A percentile compares a stretch with the other conserved stretches of the same genome.
Evolutionary conservation across 2,888 invertebrate genomes (phyloP).

Genomic region (Nemoura dubitans): DNA sequence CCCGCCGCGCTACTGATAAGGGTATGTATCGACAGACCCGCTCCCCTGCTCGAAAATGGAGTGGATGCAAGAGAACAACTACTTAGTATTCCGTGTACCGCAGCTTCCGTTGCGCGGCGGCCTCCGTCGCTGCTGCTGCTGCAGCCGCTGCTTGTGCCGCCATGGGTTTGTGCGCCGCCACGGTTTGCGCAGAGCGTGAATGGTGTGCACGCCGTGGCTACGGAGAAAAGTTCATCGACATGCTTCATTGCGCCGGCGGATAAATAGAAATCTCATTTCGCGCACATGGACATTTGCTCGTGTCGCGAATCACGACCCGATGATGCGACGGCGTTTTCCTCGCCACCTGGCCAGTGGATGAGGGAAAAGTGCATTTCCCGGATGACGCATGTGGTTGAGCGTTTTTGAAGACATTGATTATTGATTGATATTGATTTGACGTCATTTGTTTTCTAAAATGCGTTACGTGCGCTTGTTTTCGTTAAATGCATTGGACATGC

Average conservation of each 20-base stretch:
- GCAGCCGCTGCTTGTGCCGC: neutral
- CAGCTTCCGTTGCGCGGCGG: neutral
- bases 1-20: neutral
- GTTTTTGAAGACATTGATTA: too few species aligned
- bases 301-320: neutral
- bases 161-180: neutral
- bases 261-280: neutral
- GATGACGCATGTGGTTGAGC: too few species aligned
- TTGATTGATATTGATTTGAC: too few species aligned
- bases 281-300: neutral
- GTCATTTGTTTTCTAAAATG: too few species aligned
- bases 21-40: neutral
- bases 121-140: neutral
- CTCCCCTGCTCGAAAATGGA: conserved; percentile 4
- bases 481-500: too few species aligned
- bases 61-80: conserved; percentile 3
- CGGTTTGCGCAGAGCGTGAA: neutral
- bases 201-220: too few species aligned
- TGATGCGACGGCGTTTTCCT: too few species aligned
- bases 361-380: too few species aligned
- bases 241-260: neutral
- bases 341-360: too few species aligned
- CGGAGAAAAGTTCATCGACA: neutral
- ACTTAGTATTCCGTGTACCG: neutral
- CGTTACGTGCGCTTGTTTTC: too few species aligned